Evolutionary conservation across 2,888 invertebrate species (phyloP), one percentile per base, ranked within the genome.

Genomic region (Automeris io): DNA sequence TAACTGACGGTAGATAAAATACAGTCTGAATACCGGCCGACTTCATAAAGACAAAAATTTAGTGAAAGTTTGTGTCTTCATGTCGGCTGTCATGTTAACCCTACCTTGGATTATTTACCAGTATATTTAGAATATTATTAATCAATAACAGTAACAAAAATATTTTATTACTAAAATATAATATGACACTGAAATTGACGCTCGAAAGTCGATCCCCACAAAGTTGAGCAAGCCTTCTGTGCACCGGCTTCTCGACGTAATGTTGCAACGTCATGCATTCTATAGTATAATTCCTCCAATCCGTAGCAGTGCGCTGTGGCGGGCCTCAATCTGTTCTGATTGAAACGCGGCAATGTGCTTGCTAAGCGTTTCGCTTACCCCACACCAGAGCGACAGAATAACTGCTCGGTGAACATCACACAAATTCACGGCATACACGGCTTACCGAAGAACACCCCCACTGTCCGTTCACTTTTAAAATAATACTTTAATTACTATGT

Each of bases 181-280:
- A n/a, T 19, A 19, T 19, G 3, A 6, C 5, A 33, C 19, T 18
- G 5, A 18, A 35, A 18, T 5, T 9, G 11, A 18, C 9, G 8
- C 9, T 7, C 5, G 11, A n/a, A 26, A 8, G 18, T n/a, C n/a
- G 2, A 8, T 18, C 7, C n/a, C 11, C 8, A 32, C 13, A 48
- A 54, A 51, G 51, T 51, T 46, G 46, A 45, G 45, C 42, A 24
- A 29, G 34, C 34, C 39, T 39, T 34, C 39, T 39, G 39, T 39
- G n/a, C 13, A 21, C 16, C 33, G 29, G 33, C 60, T 62, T 61
- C 51, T 54, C 53, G 50, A 54, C 59, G 63, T 69, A 73, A 77
- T 75, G 72, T 70, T 70, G 81, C 80, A 58, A 65, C 67, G 75
- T 82, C 82, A 82, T 82, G 78, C 73, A 69, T 75, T 75, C 74